Percentiles rank a stretch among this genome's conserved stretches.
Conservation (phyloP, 1,140 invertebrate genomes). For the Rhyzopertha dominica region DNA sequence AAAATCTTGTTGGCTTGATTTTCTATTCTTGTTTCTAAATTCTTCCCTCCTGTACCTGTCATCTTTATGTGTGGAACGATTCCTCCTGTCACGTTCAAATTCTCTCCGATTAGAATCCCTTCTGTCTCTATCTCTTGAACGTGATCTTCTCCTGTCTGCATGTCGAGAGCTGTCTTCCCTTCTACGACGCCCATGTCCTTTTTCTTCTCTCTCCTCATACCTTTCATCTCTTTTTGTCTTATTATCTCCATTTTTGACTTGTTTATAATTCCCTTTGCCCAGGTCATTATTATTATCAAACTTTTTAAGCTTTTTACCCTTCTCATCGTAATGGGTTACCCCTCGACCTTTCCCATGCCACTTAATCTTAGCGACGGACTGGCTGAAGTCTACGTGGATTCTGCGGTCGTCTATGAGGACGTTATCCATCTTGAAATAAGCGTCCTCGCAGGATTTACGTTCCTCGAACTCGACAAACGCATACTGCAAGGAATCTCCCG, state of each 20-base stretch:
- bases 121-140: too few species aligned
- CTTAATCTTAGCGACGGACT: constrained; percentile 90
- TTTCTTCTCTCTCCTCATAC: too few species aligned
- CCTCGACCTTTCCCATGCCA: constrained; percentile 82
- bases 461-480: constrained; percentile 99
- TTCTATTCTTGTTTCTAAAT: too few species aligned
- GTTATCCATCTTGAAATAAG: constrained; percentile 99
- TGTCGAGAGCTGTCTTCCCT: too few species aligned
- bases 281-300: constrained; percentile 19
- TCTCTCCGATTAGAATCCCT: too few species aligned
- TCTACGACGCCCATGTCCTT: too few species aligned
- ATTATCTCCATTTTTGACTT: not conserved
- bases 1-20: too few species aligned
- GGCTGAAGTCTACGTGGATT: constrained; percentile 99
- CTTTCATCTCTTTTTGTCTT: constrained; percentile 7
- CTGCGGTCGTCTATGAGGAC: constrained; percentile 97
- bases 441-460: constrained; percentile 92
- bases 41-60: too few species aligned
- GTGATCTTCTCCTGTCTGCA: too few species aligned
- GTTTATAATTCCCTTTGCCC: constrained; percentile 27
- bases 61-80: too few species aligned
- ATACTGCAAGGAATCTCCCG: constrained; percentile 95
- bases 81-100: too few species aligned
- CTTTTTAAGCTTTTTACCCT: constrained; percentile 19
- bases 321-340: constrained; percentile 49